phyloP scores from a whole-genome alignment of 35 echinoderm and acorn worm species.

The Stichopus chloronotus region DNA sequence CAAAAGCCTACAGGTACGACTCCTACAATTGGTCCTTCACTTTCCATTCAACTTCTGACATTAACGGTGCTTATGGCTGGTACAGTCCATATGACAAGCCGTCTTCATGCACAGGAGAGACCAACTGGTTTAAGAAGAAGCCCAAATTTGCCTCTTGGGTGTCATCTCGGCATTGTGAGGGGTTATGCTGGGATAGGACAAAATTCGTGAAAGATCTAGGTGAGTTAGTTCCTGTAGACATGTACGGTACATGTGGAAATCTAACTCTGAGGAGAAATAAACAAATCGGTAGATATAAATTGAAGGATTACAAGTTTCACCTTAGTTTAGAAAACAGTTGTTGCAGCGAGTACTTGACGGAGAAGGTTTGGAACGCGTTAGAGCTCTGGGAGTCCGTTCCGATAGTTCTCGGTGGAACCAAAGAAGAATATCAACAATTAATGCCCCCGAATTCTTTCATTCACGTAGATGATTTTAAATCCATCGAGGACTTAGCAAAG shows the following conservation, averaged over 20 bases:
- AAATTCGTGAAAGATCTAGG: conserved; percentile 43
- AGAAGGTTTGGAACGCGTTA: conserved; percentile 70
- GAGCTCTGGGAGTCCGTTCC: conserved; percentile 27
- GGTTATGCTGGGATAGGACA: conserved; percentile 47
- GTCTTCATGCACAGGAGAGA: background rate
- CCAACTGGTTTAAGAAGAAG: conserved; percentile 15
- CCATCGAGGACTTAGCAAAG: conserved; percentile 30
- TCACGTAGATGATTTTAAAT: conserved; percentile 40
- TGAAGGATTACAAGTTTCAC: conserved; percentile 60
- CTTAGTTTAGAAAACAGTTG: conserved; percentile 70
- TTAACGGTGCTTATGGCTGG: conserved; percentile 17
- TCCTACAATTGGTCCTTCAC: conserved; percentile 24
- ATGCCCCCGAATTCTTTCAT: conserved; percentile 39
- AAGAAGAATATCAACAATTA: conserved; percentile 22
- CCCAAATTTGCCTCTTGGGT: conserved; percentile 32
- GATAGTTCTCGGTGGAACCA: conserved; percentile 24
- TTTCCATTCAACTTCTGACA: background rate
- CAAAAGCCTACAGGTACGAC: conserved; percentile 4
- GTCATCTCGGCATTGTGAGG: conserved; percentile 39
- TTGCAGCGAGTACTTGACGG: conserved; percentile 75
- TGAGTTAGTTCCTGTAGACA: conserved; percentile 27
- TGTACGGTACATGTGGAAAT: conserved; percentile 58
- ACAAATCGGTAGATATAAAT: background rate
- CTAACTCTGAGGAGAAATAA: background rate
- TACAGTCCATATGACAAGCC: background rate